A percentile compares a stretch with the other conserved stretches of the same genome.
These are phyloP conservation scores for Drosophila paulistorum DNA, from an alignment of 1,140 invertebrate species.

Conservation along the genomic window DNA sequence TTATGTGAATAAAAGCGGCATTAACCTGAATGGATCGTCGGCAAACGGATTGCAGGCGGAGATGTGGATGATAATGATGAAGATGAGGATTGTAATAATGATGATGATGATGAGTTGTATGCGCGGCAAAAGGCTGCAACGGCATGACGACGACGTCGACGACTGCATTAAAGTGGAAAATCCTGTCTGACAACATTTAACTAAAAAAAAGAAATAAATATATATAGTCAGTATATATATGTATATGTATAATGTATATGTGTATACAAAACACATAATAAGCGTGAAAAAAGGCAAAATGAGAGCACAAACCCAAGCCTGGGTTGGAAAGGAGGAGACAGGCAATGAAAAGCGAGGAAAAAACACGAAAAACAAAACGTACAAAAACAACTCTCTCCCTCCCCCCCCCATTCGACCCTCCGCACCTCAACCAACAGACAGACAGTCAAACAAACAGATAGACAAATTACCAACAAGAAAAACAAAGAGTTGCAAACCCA, in stretches of 20 bases:
- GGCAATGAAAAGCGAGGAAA: slow-evolving; percentile 54
- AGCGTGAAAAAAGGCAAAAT: slow-evolving; percentile 76
- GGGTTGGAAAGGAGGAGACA: slow-evolving; percentile 23
- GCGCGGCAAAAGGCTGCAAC: slow-evolving; percentile 54
- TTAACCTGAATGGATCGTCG: slow-evolving; percentile 62
- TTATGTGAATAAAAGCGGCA: slow-evolving; percentile 65
- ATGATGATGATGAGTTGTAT: slow-evolving; percentile 66
- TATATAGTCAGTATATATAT: slow-evolving; percentile 16
- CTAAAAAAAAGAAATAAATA: slow-evolving; percentile 51
- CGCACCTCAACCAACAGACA: neutral
- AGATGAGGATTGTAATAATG: slow-evolving; percentile 23
- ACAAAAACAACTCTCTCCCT: slow-evolving; percentile 3
- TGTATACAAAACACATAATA: slow-evolving; percentile 67
- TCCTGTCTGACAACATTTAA: slow-evolving; percentile 79
- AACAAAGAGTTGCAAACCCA: slow-evolving; percentile 7
- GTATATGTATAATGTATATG: slow-evolving; percentile 38
- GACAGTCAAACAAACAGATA: slow-evolving; percentile 10
- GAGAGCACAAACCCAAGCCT: slow-evolving; percentile 58
- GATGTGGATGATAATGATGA: slow-evolving; percentile 33
- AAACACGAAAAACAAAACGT: slow-evolving; percentile 22
- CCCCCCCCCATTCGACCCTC: too few relatives aligned
- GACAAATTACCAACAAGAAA: slow-evolving; percentile 20
- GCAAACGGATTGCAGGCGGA: slow-evolving; percentile 40
- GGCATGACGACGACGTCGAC: slow-evolving; percentile 19
- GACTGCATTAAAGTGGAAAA: slow-evolving; percentile 79